Percentiles rank a stretch among this genome's conserved stretches.
Conservation (phyloP, 1,140 invertebrate species). For the Drosophila triauraria region DNA sequence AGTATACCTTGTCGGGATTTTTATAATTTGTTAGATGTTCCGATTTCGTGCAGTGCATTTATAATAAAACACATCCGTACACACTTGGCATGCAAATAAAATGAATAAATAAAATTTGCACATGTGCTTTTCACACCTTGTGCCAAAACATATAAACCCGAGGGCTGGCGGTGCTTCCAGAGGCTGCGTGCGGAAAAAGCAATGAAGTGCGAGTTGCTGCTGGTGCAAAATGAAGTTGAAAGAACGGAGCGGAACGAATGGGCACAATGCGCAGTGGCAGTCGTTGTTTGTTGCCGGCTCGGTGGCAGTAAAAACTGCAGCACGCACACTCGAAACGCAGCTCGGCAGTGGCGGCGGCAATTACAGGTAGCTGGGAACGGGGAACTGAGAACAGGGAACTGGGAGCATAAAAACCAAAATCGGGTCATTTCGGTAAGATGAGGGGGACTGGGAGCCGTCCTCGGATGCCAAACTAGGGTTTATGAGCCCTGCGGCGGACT, state of each 20-base stretch:
- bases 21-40: too few relatives aligned
- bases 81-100: slow-evolving; percentile 77
- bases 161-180: slow-evolving; percentile 34
- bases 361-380: slow-evolving; percentile 26
- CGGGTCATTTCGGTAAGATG: slow-evolving; percentile 66
- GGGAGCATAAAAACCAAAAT: slow-evolving; percentile 73
- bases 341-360: slow-evolving; percentile 30
- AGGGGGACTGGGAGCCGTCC: slow-evolving; percentile 6
- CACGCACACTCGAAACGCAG: slow-evolving; percentile 75
- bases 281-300: slow-evolving; percentile 37
- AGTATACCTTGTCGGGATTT: too few relatives aligned
- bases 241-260: slow-evolving; percentile 57
- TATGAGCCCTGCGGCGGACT: slow-evolving; percentile 42
- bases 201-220: slow-evolving; percentile 74
- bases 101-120: slow-evolving; percentile 83
- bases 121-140: slow-evolving; percentile 78
- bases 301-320: slow-evolving; percentile 80
- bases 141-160: slow-evolving; percentile 70
- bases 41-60: slow-evolving; percentile 32
- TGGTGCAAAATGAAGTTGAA: slow-evolving; percentile 71
- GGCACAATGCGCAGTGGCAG: slow-evolving; percentile 66
- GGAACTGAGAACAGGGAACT: slow-evolving; percentile 29
- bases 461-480: slow-evolving; percentile 38
- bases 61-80: slow-evolving; percentile 51
- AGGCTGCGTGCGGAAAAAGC: slow-evolving; percentile 8